Conservation (phyloP, 2,888 invertebrate genomes). For the Panopea generosa region DNA sequence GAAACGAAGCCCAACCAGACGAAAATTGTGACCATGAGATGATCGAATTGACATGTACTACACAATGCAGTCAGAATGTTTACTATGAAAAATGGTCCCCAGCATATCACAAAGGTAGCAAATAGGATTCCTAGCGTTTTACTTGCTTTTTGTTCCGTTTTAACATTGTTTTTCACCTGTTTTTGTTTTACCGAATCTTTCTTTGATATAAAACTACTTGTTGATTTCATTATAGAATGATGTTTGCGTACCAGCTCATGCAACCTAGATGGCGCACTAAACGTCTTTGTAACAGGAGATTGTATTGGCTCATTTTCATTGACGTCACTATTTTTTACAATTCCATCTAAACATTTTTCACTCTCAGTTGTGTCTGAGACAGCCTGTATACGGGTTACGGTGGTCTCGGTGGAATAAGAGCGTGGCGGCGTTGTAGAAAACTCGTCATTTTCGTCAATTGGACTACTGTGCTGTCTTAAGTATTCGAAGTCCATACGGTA, state of each 20-base stretch:
- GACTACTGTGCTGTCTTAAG: constrained; percentile 35
- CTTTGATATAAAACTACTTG: constrained; percentile 75
- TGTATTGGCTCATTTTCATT: constrained; percentile 21
- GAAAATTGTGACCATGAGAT: constrained; percentile 79
- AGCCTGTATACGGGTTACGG: constrained; percentile 9
- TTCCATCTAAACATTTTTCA: not conserved
- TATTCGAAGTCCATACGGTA: constrained; percentile 39
- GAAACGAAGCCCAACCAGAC: constrained; percentile 84
- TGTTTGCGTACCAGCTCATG: constrained; percentile 77
- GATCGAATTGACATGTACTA: constrained; percentile 90
- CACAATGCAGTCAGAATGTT: constrained; percentile 87
- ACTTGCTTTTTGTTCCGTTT: constrained; percentile 97
- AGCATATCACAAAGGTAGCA: constrained; percentile 83
- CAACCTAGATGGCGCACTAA: constrained; percentile 53
- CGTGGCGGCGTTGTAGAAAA: not conserved
- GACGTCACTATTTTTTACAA: not conserved
- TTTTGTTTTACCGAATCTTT: constrained; percentile 67
- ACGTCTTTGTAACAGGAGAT: constrained; percentile 20
- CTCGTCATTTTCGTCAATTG: constrained; percentile 26
- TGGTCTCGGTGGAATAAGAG: constrained; percentile 19
- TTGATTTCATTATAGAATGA: constrained; percentile 29
- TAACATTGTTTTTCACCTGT: constrained; percentile 85
- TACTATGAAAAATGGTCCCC: constrained; percentile 84
- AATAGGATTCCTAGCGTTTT: constrained; percentile 88
- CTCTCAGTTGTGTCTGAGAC: not conserved